Evolutionary conservation across 2,797 vertebrate species (phyloP), one percentile per base, ranked within the genome.

Genomic region (Ispidina lecontei): DNA sequence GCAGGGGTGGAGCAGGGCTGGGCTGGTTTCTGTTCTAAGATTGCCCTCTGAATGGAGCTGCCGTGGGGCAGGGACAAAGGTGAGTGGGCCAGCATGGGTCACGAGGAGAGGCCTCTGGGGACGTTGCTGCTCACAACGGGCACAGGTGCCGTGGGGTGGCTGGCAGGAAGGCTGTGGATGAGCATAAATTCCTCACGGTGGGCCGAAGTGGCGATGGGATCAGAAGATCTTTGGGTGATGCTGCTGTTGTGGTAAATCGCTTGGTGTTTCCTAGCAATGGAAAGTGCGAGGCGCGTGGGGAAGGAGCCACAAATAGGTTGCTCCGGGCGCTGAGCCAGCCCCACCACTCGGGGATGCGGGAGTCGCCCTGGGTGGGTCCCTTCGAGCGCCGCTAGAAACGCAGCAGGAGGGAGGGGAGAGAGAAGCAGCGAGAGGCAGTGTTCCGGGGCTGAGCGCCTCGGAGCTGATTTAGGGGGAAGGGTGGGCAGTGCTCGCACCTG

Each of bases 71-170:
- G 9, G 6, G 3, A 39, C 55, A 28, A 2, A 1, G 21, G 35
- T 80, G 54, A 80, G 70, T 2, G 7, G 35, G 22, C n/a, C 4
- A 72, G 23, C 18, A 12, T 1, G 3, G 60, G 49, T 63, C 10
- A 10, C 0, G 0, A 69, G 8, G 33, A 58, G 59, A 47, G 25
- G 22, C n/a, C 22, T 68, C 1, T 2, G 7, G 9, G n/a, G 4
- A 11, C 5, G 3, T 31, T 20, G 12, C 33, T n/a, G n/a, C n/a
- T 75, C 7, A 1, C 5, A 51, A 14, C 0, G 1, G 39, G 29
- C 18, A 21, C 18, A 21, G 14, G 11, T 2, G 31, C 22, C 1
- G 1, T 12, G 15, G 20, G 28, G 17, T 15, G 25, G 31, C 54
- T 70, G 54, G 14, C 22, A 12, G 62, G 67, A 62, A 68, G 12